Conservation (phyloP, 2,113 vertebrate species). For the Pseudopodoces humilis region DNA sequence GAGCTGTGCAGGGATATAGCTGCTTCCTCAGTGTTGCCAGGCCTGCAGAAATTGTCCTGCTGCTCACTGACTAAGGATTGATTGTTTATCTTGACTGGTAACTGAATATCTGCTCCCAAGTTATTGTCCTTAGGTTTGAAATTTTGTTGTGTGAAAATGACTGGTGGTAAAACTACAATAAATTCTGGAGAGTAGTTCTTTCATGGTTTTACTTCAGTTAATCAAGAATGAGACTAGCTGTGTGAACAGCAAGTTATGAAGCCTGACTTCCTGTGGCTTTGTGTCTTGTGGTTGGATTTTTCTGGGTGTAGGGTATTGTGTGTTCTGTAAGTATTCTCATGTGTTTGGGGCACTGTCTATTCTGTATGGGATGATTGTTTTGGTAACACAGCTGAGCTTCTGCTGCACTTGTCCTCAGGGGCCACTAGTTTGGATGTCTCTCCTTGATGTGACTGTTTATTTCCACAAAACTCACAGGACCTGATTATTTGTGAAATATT, state of each 20-base stretch:
- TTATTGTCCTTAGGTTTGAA: background rate
- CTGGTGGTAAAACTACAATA: background rate
- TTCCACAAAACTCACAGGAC: background rate
- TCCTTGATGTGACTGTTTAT: background rate
- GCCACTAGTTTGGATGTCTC: background rate
- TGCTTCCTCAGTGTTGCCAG: background rate
- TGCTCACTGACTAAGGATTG: background rate
- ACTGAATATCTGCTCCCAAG: background rate
- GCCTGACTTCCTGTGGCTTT: conserved; percentile 38
- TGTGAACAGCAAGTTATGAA: conserved; percentile 14
- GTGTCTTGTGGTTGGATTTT: conserved; percentile 23
- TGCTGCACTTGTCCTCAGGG: background rate
- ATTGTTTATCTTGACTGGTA: background rate
- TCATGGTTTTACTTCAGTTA: background rate
- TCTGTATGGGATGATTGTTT: background rate
- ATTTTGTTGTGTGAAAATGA: background rate
- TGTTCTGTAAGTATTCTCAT: background rate
- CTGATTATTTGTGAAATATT: background rate
- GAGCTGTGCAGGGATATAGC: accelerated
- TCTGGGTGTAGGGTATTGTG: background rate
- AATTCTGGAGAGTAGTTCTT: background rate
- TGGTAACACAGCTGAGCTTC: background rate
- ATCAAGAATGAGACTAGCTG: conserved; percentile 6
- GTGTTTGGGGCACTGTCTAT: background rate
- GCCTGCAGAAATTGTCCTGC: background rate